Evolutionary conservation across 2,888 invertebrate genomes (phyloP), one percentile per base, ranked within the genome.

Genomic region (Xestia rhomboidea): DNA sequence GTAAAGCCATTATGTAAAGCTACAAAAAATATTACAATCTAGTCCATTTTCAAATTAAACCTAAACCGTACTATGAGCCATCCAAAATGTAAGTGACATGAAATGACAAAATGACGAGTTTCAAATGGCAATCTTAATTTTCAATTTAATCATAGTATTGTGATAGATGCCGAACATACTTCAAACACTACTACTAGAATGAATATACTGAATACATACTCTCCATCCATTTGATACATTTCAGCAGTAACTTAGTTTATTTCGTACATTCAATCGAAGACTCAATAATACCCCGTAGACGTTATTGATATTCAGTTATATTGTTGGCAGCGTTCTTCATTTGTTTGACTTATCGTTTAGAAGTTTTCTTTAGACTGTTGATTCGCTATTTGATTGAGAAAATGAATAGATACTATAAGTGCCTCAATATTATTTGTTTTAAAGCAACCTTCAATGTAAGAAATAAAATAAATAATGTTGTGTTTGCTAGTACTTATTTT

Each of bases 191-290:
- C 30, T 67, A 1, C 15, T 77, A 1, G 8, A 54, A 60, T 34
- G 21, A 76, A 73, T 66, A 82, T 60, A 64, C n/a, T 51, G 38
- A 82, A 77, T 78, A 44, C 8, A 18, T 51, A 44, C 21, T 49
- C 21, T 49, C 18, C 24, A 24, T 85, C 75, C 69, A 81, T 82
- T 70, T 66, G 49, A 82, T 77, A 77, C 27, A 72, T 64, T 73
- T 76, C 54, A 73, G 44, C 27, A 66, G 38, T 73, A 76, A 73
- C 27, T 63, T 64, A 73, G 60, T 72, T 69, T 82, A 77, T 83
- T 77, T 82, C 63, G 68, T 73, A 73, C 73, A 77, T 76, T 86
- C 62, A 64, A 70, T 74, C 44, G 62, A 60, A 60, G 38, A 66
- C 24, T 49, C 41, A 70, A 77, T 68, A 82, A 71, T 73, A 67